Base-by-base conservation (phyloP, 2,113 vertebrate species). In the Odobenus rosmarus region DNA sequence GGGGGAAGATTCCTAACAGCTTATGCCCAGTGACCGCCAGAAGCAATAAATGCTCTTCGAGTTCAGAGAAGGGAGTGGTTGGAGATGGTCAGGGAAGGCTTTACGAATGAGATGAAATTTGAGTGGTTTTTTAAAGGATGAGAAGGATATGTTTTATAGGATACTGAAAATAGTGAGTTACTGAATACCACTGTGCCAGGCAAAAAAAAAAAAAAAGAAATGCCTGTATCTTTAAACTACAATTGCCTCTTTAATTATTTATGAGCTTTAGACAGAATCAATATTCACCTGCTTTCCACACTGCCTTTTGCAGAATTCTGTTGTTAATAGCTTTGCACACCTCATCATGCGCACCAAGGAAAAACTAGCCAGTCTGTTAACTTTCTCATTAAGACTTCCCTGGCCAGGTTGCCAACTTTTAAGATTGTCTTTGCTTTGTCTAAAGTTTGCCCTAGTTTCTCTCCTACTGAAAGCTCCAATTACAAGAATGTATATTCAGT, bases 231-330 rank as follows among this genome's bases (percentile, higher is more conserved):
- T 94, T 95, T 97, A 94, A 96, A 80, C 72, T 53, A 62, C 33
- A 95, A 77, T 98, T 96, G 53, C 7, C 24, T 55, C 91, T 96
- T 97, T 97, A 95, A 97, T 93, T 97, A 94, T 96, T 89, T 76
- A 96, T 96, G 76, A 97, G 85, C 33, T 62, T 92, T 77, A 88
- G 67, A 18, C 71, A 82, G 67, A 96, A 98, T 96, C 95, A 90
- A 64, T 95, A 97, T 94, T 90, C 31, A 90, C 55, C 57, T 86
- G 24, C 84, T 96, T 76, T 96, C 96, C 61, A 74, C 28, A 88
- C 96, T 86, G 59, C 53, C 83, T 74, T 92, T 69, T 88, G 3
- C 79, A 92, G 53, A 93, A 64, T 97, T 97, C 95, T 80, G 0
- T 92, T 87, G 39, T 76, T 79, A 96, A 79, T 42, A 80, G 18